Evolutionary conservation across 2,888 invertebrate genomes (phyloP), one percentile per base, ranked within the genome.

Genomic region (Pecten maximus): DNA sequence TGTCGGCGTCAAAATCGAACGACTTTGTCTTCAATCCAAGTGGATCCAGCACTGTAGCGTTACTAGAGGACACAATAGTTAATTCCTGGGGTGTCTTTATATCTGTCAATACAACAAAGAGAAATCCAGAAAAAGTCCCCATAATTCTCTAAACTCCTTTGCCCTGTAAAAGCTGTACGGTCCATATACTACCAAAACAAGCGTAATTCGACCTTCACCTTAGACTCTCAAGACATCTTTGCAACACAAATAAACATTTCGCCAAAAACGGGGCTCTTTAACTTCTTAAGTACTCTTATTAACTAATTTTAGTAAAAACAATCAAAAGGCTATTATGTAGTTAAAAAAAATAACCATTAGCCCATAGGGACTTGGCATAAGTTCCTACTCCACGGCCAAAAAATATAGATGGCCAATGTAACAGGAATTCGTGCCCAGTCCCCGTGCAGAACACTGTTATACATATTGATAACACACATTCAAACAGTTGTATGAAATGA

Each of bases 31-130:
- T 6, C 4, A 16, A 35, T 74, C 16, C 15, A 2, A 74, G 2
- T 28, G 74, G 35, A 23, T 35, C 1, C 35, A 6, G 28, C 74
- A 28, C 74, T 74, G 74, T 35, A 28, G 74, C 28, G 23, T 74
- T 74, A 74, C 74, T 74, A 35, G 74, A 35, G 12, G 74, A 74
- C 12, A 74, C 35, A 35, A 74, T 74, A 74, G 74, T 8, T 3
- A 74, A 74, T 74, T 28, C 74, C 74, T 0, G 28, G 10, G 28
- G 35, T 74, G 74, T 74, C 74, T 74, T 74, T 35, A 74, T 28
- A 74, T 74, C 74, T 74, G 74, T 15, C 74, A 74, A 74, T 74
- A 74, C 35, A 74, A 74, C 74, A 74, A 74, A 74, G 19, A 74
- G 74, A 74, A 74, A 74, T 10, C 28, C 35, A 10, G 28, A 23